Evolutionary conservation across 2,888 invertebrate species (phyloP).

Genomic region (Lycophotia porphyrea): DNA sequence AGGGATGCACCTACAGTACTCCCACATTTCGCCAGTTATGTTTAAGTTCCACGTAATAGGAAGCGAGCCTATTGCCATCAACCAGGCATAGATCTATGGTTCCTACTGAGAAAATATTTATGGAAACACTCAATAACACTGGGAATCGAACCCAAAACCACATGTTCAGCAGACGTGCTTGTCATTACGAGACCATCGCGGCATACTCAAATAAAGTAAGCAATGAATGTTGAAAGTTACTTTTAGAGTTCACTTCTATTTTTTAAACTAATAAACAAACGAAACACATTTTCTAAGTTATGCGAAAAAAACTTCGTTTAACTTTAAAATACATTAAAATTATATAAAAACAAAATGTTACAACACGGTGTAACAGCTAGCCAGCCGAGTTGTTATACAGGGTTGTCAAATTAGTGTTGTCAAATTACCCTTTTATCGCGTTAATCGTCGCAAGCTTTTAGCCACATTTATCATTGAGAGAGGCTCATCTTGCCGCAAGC

Average conservation of each 20-base stretch:
- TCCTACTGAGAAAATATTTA: neutral
- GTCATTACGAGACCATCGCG: neutral
- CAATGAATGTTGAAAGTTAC: neutral
- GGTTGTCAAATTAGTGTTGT: conserved; percentile 77
- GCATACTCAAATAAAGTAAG: neutral
- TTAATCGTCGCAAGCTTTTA: conserved; percentile 73
- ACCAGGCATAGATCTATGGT: neutral
- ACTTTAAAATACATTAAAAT: neutral
- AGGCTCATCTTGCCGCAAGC: conserved; percentile 63
- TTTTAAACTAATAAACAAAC: neutral
- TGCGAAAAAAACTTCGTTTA: neutral
- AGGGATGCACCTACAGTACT: neutral
- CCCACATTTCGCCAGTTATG: neutral
- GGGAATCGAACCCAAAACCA: neutral
- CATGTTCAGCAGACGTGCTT: neutral
- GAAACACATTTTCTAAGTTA: neutral
- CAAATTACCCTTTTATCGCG: conserved; percentile 77
- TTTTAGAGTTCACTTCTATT: neutral
- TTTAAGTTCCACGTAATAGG: neutral
- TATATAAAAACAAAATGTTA: neutral
- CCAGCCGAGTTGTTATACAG: conserved; percentile 66
- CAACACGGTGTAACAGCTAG: conserved; percentile 64
- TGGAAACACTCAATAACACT: neutral
- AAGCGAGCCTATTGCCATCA: neutral
- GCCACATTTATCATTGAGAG: conserved; percentile 73